Evolutionary conservation across 2,888 invertebrate species (phyloP), one percentile per base, ranked within the genome.

Genomic region (Amphipoea lucens): DNA sequence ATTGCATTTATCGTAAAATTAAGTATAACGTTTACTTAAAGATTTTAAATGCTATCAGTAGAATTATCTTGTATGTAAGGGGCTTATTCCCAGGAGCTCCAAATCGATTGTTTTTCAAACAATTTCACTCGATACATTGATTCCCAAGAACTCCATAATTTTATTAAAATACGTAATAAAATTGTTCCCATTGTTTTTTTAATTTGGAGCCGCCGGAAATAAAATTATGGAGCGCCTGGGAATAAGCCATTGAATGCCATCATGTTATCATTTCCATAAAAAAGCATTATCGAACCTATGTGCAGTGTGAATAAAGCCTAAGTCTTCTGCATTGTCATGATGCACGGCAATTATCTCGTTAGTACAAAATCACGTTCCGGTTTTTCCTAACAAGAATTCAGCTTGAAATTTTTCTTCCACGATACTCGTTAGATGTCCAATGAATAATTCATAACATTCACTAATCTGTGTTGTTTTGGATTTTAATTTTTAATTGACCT

Each of bases 381-480:
- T 81, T 87, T 89, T 90, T 79, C 78, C 80, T 68, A 63, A 63
- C 65, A 85, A 81, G 83, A 89, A 87, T 89, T 82, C 66, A 76
- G 63, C 68, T 79, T 74, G 70, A 63, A 36, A 77, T 67, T 73
- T 40, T 68, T 82, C 54, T 78, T 76, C 7, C 5, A 70, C 74
- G 48, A 14, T 42, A 40, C 79, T 72, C 71, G 76, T 79, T 79
- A 79, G 42, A 57, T 68, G 65, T 71, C 67, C n/a, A 77, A 73
- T 88, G 75, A 84, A 89, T 88, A 78, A 88, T 88, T 80, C 57
- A 88, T 74, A 29, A 40, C 29, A 70, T 67, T 63, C 20, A 36
- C 12, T 57, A 51, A 17, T 74, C n/a, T 63, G 11, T 70, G 66
- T 74, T 51, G 51, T 42, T 74, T 85, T 36, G 29, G 3, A 71